Percentiles rank a stretch among this genome's conserved stretches.
Conservation (phyloP, 2,797 vertebrate genomes). For the Oreonectes daqikongensis region DNA sequence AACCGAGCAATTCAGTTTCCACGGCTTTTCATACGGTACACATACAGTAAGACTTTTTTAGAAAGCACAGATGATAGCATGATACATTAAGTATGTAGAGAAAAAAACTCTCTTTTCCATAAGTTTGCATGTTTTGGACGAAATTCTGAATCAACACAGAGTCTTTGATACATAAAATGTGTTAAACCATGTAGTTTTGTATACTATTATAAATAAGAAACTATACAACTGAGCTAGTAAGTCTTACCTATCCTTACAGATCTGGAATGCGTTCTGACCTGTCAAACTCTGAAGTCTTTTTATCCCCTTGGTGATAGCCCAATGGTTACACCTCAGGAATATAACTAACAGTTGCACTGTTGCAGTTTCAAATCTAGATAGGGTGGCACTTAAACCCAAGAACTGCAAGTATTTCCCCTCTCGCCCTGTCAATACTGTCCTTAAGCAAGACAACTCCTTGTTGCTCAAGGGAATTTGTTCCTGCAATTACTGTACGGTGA, state of each 20-base stretch:
- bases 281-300: background rate
- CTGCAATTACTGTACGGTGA: slow-evolving; percentile 37
- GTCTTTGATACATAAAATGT: too few relatives aligned
- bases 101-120: too few relatives aligned
- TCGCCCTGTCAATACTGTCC: slow-evolving; percentile 6
- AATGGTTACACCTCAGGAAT: background rate
- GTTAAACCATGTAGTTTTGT: too few relatives aligned
- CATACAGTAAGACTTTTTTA: background rate
- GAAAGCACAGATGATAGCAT: background rate
- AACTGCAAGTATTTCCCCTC: background rate
- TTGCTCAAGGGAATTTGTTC: slow-evolving; percentile 33
- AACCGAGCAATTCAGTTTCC: background rate
- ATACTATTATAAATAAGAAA: too few relatives aligned
- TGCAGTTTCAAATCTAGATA: slow-evolving; percentile 9
- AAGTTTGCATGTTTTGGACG: too few relatives aligned
- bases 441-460: slow-evolving; percentile 25
- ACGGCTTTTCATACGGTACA: background rate
- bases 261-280: background rate
- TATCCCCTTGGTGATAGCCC: background rate
- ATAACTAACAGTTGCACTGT: background rate
- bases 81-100: background rate
- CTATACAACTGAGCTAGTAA: background rate
- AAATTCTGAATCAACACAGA: too few relatives aligned
- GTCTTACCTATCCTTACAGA: background rate
- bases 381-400: slow-evolving; percentile 9